Conservation (phyloP, 2,797 vertebrate genomes). For the Graptemys geographica region DNA sequence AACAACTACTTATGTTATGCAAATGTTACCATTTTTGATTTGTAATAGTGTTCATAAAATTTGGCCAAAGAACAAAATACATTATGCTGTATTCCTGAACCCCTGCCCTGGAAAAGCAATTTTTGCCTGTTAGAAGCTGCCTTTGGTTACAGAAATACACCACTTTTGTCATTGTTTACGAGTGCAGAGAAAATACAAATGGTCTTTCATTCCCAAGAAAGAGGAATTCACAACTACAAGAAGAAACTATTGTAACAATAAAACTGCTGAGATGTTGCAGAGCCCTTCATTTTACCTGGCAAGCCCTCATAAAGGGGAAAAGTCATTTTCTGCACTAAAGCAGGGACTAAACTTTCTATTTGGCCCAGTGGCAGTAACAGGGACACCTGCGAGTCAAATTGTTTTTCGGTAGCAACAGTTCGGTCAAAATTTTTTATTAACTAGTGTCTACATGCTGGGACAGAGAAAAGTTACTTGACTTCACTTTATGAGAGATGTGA, state of each 20-base stretch:
- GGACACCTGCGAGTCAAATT: neutral
- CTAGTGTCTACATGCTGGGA: rapidly evolving
- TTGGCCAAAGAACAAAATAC: neutral
- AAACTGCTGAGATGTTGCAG: neutral
- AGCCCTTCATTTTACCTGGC: neutral
- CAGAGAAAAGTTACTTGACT: neutral
- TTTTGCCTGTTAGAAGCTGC: rapidly evolving
- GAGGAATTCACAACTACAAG: neutral
- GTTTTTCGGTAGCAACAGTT: rapidly evolving
- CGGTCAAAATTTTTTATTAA: neutral
- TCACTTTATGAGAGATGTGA: neutral
- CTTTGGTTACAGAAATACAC: neutral
- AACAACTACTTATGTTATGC: neutral
- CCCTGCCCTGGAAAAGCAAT: neutral
- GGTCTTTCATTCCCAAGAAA: neutral
- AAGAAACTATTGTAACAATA: neutral
- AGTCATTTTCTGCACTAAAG: neutral
- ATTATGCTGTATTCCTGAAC: rapidly evolving
- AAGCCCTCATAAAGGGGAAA: neutral
- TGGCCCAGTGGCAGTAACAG: neutral
- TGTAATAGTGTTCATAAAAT: neutral
- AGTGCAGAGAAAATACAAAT: neutral
- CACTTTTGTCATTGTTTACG: neutral
- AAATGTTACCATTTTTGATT: neutral
- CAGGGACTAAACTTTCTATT: neutral